Base-by-base conservation (phyloP, 2,888 invertebrate species). In the Psylliodes chrysocephalus region DNA sequence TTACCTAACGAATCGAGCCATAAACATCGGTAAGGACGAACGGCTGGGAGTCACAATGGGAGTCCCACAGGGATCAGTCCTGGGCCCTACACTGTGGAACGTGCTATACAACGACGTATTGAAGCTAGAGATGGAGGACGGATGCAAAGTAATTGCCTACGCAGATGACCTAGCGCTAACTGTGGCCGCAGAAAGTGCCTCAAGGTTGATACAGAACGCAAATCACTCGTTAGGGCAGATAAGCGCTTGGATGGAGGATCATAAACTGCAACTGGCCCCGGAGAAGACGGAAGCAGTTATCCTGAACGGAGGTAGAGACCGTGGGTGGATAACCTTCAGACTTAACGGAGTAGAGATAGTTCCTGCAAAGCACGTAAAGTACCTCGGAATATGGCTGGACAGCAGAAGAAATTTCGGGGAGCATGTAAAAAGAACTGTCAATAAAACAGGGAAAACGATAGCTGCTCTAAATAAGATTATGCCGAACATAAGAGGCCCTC, bases 41-140 rank as follows among this genome's bases (percentile, higher is more conserved):
- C 2, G n/a, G 33, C 4, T 33, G 33, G 2, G 19, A 67, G 18
- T 66, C 47, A 19, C 60, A 51, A 10, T 18, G 19, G 53, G 38
- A 6, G 53, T 54, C 2, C 38, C 53, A 7, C 53, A 54, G 15
- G 53, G 40, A 3, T 54, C 53, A 7, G 38, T 54, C 4, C 38
- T 54, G 7, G 53, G 53, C n/a, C 53, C 40, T 1, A 8, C n/a
- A 2, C 22, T 54, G 22, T 54, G 53, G 53, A 33, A 33, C 10
- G 10, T 33, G 2, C 5, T 33, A 2, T 33, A 33, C 33, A 10
- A 33, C n/a, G 33, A n/a, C 10, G 10, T 33, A 2, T 8, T 33
- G 10, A 33, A n/a, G 10, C 33, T 33, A 7, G 10, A 8, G 7
- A 4, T 33, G n/a, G 6, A 4, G 10, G 33, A 7, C 2, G 33